Evolutionary conservation across 2,888 invertebrate genomes (phyloP).

Genomic region (Eupithecia vulgata): DNA sequence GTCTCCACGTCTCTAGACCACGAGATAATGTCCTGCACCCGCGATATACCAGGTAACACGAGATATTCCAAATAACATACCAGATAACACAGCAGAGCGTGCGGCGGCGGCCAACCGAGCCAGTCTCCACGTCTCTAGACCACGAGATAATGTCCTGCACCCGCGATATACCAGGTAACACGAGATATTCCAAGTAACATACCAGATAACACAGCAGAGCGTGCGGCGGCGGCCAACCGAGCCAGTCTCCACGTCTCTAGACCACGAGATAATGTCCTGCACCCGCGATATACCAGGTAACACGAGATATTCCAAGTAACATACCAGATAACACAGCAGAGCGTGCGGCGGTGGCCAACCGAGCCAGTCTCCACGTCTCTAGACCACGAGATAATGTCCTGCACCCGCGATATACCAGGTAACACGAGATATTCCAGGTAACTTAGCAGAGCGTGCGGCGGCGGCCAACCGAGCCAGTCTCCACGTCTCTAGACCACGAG

Average conservation of each 20-base stretch:
- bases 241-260: slow-evolving; percentile 77
- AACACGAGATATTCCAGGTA: slow-evolving; percentile 36
- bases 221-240: slow-evolving; percentile 65
- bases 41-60: slow-evolving; percentile 68
- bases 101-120: no score
- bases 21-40: slow-evolving; percentile 79
- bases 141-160: slow-evolving; percentile 80
- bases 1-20: slow-evolving; percentile 79
- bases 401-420: slow-evolving; percentile 67
- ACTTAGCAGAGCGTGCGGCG: slow-evolving; percentile 35
- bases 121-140: slow-evolving; percentile 56
- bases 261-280: slow-evolving; percentile 81
- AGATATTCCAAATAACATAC: slow-evolving; percentile 17
- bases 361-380: slow-evolving; percentile 43
- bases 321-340: no score
- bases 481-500: slow-evolving; percentile 79
- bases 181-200: slow-evolving; percentile 25
- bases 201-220: slow-evolving; percentile 58
- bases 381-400: slow-evolving; percentile 80
- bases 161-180: slow-evolving; percentile 68
- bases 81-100: not conserved
- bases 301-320: not conserved
- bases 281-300: slow-evolving; percentile 71
- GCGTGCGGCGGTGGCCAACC: no score
- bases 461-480: slow-evolving; percentile 72